Evolutionary conservation across 2,797 vertebrate genomes (phyloP), one percentile per base, ranked within the genome.

Genomic region (Clarias pachynema): DNA sequence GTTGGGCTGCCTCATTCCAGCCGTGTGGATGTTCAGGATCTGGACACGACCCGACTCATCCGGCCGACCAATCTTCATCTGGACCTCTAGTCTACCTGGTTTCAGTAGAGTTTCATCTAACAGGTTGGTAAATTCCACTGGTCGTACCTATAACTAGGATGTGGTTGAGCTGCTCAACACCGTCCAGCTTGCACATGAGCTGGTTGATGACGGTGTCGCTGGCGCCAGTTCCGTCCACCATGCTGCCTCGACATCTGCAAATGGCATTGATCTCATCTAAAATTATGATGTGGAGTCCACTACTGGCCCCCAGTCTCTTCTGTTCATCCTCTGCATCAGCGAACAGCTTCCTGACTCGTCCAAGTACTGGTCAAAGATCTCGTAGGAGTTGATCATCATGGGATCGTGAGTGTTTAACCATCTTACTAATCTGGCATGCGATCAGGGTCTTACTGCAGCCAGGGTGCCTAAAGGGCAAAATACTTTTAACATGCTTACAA

Each of bases 41-140:
- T 40, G 40, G 40, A 40, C 40, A 40, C 6, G 40, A 40, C 40
- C 40, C 40, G 40, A 40, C 40, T 14, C 5, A 16, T 20, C 29
- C 14, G 3, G 80, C 79, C 96, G 96, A 99, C 97, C 97, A 0
- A 99, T 99, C 93, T 99, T 98, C 97, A 99, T 99, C 90, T 99
- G 99, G 90, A 98, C 97, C 92, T 99, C 98, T 92, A 99, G 88
- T 81, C 97, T 96, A 82, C 98, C 98, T 0, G 98, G 98, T 92
- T 97, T 96, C 93, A 99, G 86, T 87, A 99, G 93, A 89, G 98
- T 97, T 74, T 99, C 97, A 44, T 99, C 98, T 83, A 99, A 40
- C 40, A 40, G n/a, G n/a, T n/a, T n/a, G 40, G 40, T 40, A 5
- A 40, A 40, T 8, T 40, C 7, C 5, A 40, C 40, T 40, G 40